Conservation (phyloP, 2,797 vertebrate genomes). For the Anableps anableps region DNA sequence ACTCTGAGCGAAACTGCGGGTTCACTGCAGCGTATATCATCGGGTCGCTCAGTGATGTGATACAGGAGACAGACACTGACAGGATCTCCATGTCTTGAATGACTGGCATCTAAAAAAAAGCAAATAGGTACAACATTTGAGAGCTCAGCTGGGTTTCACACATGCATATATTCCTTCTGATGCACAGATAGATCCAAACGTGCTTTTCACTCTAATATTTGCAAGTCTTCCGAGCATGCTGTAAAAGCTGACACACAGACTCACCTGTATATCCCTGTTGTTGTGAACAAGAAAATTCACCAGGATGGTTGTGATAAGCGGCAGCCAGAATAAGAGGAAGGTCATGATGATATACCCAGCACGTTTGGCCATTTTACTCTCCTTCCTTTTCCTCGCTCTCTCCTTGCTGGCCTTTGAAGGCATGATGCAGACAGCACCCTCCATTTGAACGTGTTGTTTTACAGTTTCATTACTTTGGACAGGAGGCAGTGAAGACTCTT, state of each 20-base stretch:
- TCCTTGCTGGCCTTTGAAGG: constrained; percentile 74
- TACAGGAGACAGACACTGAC: constrained; percentile 77
- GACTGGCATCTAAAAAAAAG: constrained; percentile 60
- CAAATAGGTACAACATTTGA: not conserved
- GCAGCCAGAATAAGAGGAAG: constrained; percentile 83
- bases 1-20: constrained; percentile 82
- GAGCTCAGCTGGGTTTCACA: not conserved
- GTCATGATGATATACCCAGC: constrained; percentile 82
- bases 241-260: constrained; percentile 11
- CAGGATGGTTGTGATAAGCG: constrained; percentile 74
- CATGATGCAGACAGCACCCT: constrained; percentile 83
- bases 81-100: constrained; percentile 73
- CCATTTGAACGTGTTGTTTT: constrained; percentile 11
- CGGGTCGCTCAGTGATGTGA: constrained; percentile 82
- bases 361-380: constrained; percentile 82
- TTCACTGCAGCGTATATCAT: constrained; percentile 85
- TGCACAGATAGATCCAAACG: not conserved
- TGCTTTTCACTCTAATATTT: not conserved
- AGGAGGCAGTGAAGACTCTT: constrained; percentile 36
- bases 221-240: not conserved
- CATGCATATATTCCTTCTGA: not conserved
- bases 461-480: constrained; percentile 12
- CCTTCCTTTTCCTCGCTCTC: constrained; percentile 74
- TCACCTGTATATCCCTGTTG: constrained; percentile 62
- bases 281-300: constrained; percentile 56